Base-by-base conservation (phyloP, 2,888 invertebrate species). In the Bellardia pandia region DNA sequence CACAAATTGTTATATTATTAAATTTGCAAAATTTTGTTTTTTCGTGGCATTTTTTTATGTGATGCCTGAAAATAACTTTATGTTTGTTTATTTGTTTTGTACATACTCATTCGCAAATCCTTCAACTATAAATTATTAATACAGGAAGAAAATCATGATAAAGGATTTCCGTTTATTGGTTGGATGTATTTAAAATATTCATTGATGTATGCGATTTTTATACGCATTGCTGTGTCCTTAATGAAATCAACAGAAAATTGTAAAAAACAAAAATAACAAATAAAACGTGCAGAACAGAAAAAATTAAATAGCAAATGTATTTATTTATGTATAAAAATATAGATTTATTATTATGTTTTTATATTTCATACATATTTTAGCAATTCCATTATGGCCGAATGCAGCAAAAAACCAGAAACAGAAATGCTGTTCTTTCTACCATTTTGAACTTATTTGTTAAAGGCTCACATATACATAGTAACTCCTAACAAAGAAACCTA, bases 101-200 rank as follows among this genome's bases (percentile, higher is more conserved):
- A 16, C n/a, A 13, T 42, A 45, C 45, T 53, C 14, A 76, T 45
- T 51, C 48, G 23, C 37, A 74, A 81, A 75, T 68, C 48, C 58
- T 66, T 82, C 40, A 42, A 60, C 16, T 62, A 62, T 77, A 71
- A 83, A 83, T 71, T 72, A 77, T 83, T 23, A 13, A 64, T 37
- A 60, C 53, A 53, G 71, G 77, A 77, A 77, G 37, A 23, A 66
- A 56, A 83, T 76, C 75, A 79, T 76, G 76, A 79, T 79, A 74
- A 71, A 76, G 86, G 86, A 86, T 76, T 60, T 86, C 84, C 86
- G 83, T 72, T 86, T 76, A 71, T 66, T 84, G 83, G 75, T 60
- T 82, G 62, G 33, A 77, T 83, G n/a, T 72, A n/a, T 83, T 71
- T 79, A n/a, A 81, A 82, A 86, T 64, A 79, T 75, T 78, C 69